A percentile compares a stretch with the other conserved stretches of the same genome.
Conservation (phyloP, 2,797 vertebrate species). For the Hylomyscus alleni region DNA sequence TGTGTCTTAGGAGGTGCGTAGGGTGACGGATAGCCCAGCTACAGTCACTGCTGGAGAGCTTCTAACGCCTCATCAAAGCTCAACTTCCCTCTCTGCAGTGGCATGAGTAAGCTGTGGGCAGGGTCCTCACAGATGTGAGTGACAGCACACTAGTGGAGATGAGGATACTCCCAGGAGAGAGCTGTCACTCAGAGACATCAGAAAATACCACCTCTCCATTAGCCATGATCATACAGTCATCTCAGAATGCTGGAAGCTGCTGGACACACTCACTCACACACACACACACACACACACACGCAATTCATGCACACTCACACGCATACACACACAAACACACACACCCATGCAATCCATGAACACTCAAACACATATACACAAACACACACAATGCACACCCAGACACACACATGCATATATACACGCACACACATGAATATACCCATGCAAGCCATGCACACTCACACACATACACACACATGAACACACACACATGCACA, state of each 20-base stretch:
- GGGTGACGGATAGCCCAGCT: background rate
- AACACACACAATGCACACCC: background rate
- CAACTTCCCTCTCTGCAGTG: fast-evolving
- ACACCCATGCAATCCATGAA: no score
- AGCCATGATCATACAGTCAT: background rate
- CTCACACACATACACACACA: no score
- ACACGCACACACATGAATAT: background rate
- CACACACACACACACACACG: no score
- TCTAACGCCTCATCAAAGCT: background rate
- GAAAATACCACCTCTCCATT: background rate
- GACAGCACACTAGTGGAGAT: no score
- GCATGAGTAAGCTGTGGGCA: no score
- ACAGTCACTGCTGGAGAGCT: background rate
- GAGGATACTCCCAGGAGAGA: background rate
- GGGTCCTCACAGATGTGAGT: background rate
- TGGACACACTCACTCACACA: background rate
- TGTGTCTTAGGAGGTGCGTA: slow-evolving; percentile 10
- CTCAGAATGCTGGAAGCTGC: background rate
- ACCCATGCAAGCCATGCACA: no score
- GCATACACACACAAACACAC: no score
- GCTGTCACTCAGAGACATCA: background rate
- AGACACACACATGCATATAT: background rate
- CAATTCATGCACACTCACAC: fast-evolving
- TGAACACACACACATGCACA: no score
- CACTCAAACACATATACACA: no score